A percentile compares a stretch with the other conserved stretches of the same genome.
Evolutionary conservation across 2,888 invertebrate species (phyloP).

Genomic region (Xestia xanthographa): DNA sequence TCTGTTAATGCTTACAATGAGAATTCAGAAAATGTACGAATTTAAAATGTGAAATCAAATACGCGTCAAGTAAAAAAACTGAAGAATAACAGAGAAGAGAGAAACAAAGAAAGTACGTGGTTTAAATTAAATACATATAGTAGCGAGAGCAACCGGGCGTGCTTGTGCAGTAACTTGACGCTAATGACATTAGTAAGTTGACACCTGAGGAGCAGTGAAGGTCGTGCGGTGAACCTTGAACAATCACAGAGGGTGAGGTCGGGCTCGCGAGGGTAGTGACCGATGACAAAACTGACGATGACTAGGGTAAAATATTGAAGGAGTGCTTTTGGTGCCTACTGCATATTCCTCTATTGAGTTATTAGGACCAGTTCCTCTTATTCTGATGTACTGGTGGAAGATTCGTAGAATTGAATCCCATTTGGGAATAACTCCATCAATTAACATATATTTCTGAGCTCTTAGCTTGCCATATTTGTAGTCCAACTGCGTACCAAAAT

Average conservation of each 20-base stretch:
- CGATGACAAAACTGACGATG: slow-evolving; percentile 53
- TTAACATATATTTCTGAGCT: slow-evolving; percentile 13
- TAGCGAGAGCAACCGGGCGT: slow-evolving; percentile 35
- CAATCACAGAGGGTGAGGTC: slow-evolving; percentile 64
- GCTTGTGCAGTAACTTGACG: slow-evolving; percentile 67
- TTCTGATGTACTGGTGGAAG: not conserved
- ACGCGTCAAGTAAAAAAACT: slow-evolving; percentile 15
- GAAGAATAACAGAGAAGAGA: slow-evolving; percentile 21
- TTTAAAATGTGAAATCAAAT: slow-evolving; percentile 36
- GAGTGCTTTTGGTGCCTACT: not conserved
- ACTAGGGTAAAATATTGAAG: slow-evolving; percentile 9
- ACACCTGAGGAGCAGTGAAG: slow-evolving; percentile 77
- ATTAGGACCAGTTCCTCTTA: not conserved
- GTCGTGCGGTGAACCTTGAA: slow-evolving; percentile 80
- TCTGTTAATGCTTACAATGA: slow-evolving; percentile 20
- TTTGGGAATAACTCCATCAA: slow-evolving; percentile 35
- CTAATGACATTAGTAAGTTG: slow-evolving; percentile 78
- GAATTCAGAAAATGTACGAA: slow-evolving; percentile 26
- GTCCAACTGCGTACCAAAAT: slow-evolving; percentile 33
- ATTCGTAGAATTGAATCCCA: not conserved
- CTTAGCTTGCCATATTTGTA: slow-evolving; percentile 25
- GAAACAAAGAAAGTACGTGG: slow-evolving; percentile 33
- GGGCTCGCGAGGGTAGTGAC: slow-evolving; percentile 67
- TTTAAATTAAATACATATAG: slow-evolving; percentile 39
- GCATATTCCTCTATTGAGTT: not conserved